phyloP scores from a whole-genome alignment of 1,140 invertebrate species.

The Hirudo medicinalis region DNA sequence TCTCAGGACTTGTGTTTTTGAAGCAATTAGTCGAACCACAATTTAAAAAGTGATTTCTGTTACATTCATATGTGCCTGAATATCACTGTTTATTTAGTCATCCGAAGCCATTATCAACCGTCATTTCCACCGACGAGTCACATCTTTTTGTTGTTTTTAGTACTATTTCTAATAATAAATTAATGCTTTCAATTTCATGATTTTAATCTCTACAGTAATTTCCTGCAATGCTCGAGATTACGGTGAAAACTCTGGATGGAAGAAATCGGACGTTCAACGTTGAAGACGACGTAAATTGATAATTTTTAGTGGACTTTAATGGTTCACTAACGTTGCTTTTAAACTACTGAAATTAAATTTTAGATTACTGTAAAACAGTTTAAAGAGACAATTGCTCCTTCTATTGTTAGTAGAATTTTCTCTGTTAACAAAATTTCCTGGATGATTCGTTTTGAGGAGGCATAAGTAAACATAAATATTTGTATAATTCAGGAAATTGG shows the following conservation, averaged over 20 bases:
- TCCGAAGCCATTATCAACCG: no score
- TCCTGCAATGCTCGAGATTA: slow-evolving; percentile 59
- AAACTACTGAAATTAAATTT: slow-evolving; percentile 23
- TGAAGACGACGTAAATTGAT: slow-evolving; percentile 64
- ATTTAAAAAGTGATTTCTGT: no score
- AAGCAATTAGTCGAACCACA: no score
- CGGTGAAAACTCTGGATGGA: slow-evolving; percentile 82
- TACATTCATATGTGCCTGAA: no score
- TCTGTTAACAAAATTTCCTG: slow-evolving; percentile 36
- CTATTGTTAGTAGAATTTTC: slow-evolving; percentile 33
- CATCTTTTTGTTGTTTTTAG: no score
- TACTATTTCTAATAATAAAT: not conserved
- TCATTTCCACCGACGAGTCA: no score
- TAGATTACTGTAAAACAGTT: slow-evolving; percentile 73
- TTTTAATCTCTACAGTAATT: not conserved
- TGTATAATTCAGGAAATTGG: slow-evolving; percentile 49
- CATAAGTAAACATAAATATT: not conserved
- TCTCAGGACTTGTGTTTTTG: no score
- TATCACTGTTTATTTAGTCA: no score
- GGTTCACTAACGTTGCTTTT: not conserved
- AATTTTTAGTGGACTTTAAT: not conserved
- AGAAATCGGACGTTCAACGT: slow-evolving; percentile 71
- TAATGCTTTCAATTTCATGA: not conserved
- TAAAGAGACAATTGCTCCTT: slow-evolving; percentile 62
- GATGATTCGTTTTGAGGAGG: not conserved